phyloP scores from a whole-genome alignment of 35 echinoderm and acorn worm species.

The Acanthaster planci region DNA sequence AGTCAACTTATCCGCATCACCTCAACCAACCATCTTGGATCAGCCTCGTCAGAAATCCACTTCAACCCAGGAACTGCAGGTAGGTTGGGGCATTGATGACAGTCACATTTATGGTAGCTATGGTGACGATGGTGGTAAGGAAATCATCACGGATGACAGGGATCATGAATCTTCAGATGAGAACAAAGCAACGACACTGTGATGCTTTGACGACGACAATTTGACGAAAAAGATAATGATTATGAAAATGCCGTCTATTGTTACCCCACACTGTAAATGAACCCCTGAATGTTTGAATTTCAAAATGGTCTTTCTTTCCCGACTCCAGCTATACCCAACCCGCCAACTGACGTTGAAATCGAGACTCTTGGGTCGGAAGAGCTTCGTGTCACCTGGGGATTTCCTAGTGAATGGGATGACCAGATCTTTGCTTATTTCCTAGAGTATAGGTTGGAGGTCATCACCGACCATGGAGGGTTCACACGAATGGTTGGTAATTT shows the following conservation, averaged over 20 bases:
- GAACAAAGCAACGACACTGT: background rate
- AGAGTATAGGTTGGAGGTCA: conserved; percentile 6
- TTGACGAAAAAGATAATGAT: too few species aligned
- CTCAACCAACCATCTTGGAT: conserved; percentile 6
- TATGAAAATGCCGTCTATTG: too few species aligned
- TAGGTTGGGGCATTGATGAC: conserved; percentile 1
- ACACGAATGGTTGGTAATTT: background rate
- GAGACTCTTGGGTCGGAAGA: conserved; percentile 11
- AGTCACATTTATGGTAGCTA: too few species aligned
- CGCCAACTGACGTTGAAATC: conserved; percentile 1
- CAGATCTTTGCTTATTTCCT: conserved; percentile 2
- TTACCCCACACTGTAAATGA: too few species aligned
- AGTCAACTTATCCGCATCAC: conserved; percentile 11
- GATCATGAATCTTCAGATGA: too few species aligned
- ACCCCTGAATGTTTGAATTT: too few species aligned
- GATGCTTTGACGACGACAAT: background rate
- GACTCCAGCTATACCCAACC: conserved; percentile 35
- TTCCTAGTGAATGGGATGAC: conserved; percentile 12
- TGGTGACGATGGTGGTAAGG: too few species aligned
- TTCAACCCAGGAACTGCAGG: conserved; percentile 23
- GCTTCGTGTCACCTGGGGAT: conserved; percentile 4
- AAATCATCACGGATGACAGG: too few species aligned
- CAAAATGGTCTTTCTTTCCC: background rate
- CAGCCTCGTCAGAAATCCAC: conserved; percentile 16
- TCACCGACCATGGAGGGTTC: background rate